Base-by-base conservation (phyloP, 1,140 invertebrate genomes). In the Gonioctena quinquepunctata region DNA sequence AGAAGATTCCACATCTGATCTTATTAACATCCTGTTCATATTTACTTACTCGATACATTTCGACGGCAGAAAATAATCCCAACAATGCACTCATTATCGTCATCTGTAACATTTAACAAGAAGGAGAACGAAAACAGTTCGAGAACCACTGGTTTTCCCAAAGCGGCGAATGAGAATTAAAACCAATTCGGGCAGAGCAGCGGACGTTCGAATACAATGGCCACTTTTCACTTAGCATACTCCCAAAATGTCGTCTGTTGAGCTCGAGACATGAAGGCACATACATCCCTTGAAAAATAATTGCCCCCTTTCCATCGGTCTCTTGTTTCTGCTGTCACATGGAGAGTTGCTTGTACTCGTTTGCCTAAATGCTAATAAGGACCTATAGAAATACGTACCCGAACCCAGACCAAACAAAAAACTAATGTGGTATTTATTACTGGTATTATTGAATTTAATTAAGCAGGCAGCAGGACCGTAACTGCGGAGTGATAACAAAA, bases 141-240 rank as follows among this genome's bases (percentile, higher is more conserved):
- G 68, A 26, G 54, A n/a, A 52, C 72, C 68, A 56, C 72, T 70
- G 72, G 23, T 66, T 21, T 16, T 23, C 42, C 49, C 33, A 60
- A 60, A 66, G 26, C 63, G 69, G 27, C 69, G 33, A 25, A 33
- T 16, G 25, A 28, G 42, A 56, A 56, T 66, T 52, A 52, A 70
- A 59, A 33, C 25, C 62, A 48, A 65, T 48, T 70, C 54, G 25
- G 23, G 50, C 63, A 6, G 52, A 42, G 62, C 27, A 54, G 69
- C 59, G 26, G 66, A 57, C 59, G 48, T 62, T 69, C 72, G 80
- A 80, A 81, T 79, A 82, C 81, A 83, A 83, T 83, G 79, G 80
- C 77, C 71, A 73, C 78, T 76, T 78, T 80, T 80, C 77, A 77
- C 71, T 76, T 75, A 77, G 75, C 73, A 77, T 77, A 77, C 72